Percentiles rank a stretch among this genome's conserved stretches.
These are phyloP conservation scores for Taurulus bubalis DNA, from an alignment of 2,113 vertebrate species.

Conservation along the genomic window DNA sequence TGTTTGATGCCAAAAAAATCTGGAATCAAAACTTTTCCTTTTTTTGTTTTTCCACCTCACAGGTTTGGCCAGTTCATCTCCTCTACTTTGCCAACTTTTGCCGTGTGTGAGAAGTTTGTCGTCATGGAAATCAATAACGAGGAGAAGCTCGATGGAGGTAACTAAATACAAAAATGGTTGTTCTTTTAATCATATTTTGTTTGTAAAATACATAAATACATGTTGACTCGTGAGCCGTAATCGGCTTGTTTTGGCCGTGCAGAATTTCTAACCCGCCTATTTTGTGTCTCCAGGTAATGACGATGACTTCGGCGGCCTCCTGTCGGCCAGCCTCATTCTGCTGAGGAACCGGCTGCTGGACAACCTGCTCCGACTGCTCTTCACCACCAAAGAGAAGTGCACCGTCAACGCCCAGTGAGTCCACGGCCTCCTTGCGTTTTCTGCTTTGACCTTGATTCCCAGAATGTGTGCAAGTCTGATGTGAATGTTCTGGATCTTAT, in stretches of 20 bases:
- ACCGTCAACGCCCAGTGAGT: constrained; percentile 89
- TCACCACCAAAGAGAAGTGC: constrained; percentile 94
- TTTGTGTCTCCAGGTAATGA: constrained; percentile 84
- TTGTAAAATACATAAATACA: not conserved
- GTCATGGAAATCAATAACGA: constrained; percentile 96
- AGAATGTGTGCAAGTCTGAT: too few relatives aligned
- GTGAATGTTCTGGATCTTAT: too few relatives aligned
- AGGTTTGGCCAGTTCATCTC: constrained; percentile 98
- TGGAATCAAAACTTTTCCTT: not conserved
- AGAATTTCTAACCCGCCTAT: not conserved
- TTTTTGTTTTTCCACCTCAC: constrained; percentile 22
- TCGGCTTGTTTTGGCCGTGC: not conserved
- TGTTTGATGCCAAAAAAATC: not conserved
- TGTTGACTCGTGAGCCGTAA: not conserved
- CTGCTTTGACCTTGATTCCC: too few relatives aligned
- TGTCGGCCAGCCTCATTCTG: constrained; percentile 95
- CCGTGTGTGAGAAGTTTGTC: constrained; percentile 99
- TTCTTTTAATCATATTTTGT: not conserved
- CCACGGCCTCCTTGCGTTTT: too few relatives aligned
- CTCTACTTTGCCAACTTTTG: constrained; percentile 96
- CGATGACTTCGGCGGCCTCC: constrained; percentile 94
- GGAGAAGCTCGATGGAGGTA: constrained; percentile 94
- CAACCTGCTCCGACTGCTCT: constrained; percentile 92
- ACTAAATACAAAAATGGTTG: constrained; percentile 12
- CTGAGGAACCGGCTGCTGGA: constrained; percentile 95